Evolutionary conservation across 2,113 vertebrate species (phyloP).

Genomic region (Sciurus niger): DNA sequence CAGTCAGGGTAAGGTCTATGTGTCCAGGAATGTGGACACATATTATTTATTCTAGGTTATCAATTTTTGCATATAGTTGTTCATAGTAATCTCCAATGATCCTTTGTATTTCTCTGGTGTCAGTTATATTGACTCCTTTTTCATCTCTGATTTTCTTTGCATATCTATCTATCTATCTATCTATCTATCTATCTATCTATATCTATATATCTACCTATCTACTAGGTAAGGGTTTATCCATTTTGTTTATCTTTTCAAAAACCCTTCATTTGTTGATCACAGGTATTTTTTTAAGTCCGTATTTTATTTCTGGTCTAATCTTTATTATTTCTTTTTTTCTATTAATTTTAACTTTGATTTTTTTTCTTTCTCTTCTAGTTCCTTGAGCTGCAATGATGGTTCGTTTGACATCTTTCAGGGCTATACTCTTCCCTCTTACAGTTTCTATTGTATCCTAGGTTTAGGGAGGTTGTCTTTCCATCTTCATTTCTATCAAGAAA

Average conservation of each 20-base stretch:
- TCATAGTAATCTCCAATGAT: no score
- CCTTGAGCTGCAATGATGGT: background rate
- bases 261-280: background rate
- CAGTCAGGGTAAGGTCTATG: background rate
- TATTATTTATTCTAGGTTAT: no score
- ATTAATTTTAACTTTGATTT: background rate
- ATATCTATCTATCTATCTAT: no score
- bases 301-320: background rate
- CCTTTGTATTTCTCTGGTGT: no score
- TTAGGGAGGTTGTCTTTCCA: no score
- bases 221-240: background rate
- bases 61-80: no score
- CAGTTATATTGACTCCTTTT: no score
- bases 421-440: background rate
- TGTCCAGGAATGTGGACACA: background rate
- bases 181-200: no score
- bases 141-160: no score
- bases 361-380: background rate
- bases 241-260: no score
- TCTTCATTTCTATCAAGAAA: background rate
- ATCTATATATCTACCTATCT: background rate
- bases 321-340: background rate
- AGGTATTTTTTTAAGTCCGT: background rate
- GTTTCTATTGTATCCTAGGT: background rate
- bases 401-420: background rate